phyloP scores from a whole-genome alignment of 1,140 invertebrate species.

The Scaptomyza montana region DNA sequence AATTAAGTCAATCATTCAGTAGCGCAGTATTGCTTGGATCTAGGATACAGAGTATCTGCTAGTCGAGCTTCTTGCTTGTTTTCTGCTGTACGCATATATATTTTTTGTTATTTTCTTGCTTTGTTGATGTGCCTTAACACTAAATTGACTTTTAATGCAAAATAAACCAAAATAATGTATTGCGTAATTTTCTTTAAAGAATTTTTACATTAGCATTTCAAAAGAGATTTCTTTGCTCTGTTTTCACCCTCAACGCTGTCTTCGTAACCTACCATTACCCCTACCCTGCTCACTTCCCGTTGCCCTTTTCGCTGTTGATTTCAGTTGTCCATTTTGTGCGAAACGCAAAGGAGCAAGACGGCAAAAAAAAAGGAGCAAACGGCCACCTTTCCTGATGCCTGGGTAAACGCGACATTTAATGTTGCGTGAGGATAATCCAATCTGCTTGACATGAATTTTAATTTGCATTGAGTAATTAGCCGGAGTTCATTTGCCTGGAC shows the following conservation, averaged over 20 bases:
- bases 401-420: constrained; percentile 80
- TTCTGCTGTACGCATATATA: no score
- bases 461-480: constrained; percentile 82
- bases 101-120: constrained; percentile 16
- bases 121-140: constrained; percentile 65
- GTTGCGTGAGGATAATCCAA: constrained; percentile 82
- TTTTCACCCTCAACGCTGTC: constrained; percentile 49
- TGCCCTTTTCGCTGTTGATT: constrained; percentile 27
- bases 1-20: no score
- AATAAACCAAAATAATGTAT: constrained; percentile 82
- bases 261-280: constrained; percentile 28
- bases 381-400: constrained; percentile 46
- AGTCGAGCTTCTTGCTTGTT: constrained; percentile 7
- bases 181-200: constrained; percentile 82
- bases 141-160: constrained; percentile 82
- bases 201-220: constrained; percentile 82
- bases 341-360: constrained; percentile 18
- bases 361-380: constrained; percentile 19
- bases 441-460: constrained; percentile 82
- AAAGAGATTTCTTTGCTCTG: constrained; percentile 74
- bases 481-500: constrained; percentile 75
- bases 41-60: no score
- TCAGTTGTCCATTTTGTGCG: constrained; percentile 46
- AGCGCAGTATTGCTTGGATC: no score
- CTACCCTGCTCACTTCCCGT: constrained; percentile 2